These are phyloP conservation scores for Prosapia bicincta DNA, from an alignment of 2,888 invertebrate species.

Conservation along the genomic window DNA sequence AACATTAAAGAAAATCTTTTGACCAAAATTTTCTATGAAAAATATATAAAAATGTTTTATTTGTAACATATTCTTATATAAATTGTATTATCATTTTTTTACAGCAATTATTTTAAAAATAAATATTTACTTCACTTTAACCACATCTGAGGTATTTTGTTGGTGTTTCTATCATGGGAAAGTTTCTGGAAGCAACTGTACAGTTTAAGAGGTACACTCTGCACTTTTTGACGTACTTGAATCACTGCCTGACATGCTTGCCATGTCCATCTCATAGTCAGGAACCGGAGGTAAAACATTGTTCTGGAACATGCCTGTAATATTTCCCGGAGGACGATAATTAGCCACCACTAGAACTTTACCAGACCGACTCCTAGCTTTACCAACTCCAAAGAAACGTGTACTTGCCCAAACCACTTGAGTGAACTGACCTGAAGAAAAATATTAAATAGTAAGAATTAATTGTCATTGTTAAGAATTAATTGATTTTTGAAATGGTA, in stretches of 20 bases:
- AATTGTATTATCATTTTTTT: neutral
- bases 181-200: neutral
- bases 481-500: too few relatives aligned
- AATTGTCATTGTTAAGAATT: too few relatives aligned
- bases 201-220: conserved; percentile 13
- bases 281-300: conserved; percentile 74
- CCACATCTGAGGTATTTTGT: neutral
- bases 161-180: neutral
- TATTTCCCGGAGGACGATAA: conserved; percentile 78
- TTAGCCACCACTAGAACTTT: conserved; percentile 81
- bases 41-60: neutral
- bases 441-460: too few relatives aligned
- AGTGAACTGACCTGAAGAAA: conserved; percentile 77
- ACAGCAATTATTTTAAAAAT: neutral
- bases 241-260: conserved; percentile 35
- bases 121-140: neutral
- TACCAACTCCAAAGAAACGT: conserved; percentile 74
- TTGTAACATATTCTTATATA: neutral
- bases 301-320: conserved; percentile 66
- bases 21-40: neutral
- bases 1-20: neutral
- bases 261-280: conserved; percentile 50
- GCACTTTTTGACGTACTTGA: conserved; percentile 33
- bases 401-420: conserved; percentile 82
- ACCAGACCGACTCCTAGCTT: conserved; percentile 71